Conservation (phyloP, 2,888 invertebrate species). For the Dryomyza anilis region DNA sequence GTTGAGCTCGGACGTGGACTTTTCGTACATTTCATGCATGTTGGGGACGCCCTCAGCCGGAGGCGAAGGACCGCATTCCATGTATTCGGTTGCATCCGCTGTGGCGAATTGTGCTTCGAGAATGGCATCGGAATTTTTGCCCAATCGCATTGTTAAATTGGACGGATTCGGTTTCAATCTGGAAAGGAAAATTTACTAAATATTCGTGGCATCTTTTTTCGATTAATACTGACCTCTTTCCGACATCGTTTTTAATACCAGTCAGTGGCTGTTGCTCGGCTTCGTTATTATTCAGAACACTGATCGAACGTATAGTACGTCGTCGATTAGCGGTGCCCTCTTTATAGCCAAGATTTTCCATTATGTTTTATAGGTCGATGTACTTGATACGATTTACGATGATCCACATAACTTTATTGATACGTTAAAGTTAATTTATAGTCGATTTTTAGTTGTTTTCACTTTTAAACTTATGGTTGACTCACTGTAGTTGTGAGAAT, state of each 20-base stretch:
- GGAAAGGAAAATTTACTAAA: not conserved
- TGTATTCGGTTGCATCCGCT: conserved; percentile 71
- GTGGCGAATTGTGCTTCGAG: conserved; percentile 73
- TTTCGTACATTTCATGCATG: conserved; percentile 81
- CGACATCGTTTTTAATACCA: not conserved
- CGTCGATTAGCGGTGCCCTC: conserved; percentile 62
- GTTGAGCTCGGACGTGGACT: conserved; percentile 71
- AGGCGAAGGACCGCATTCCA: conserved; percentile 80
- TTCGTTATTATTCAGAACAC: conserved; percentile 59
- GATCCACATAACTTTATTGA: no score
- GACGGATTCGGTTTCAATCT: conserved; percentile 63
- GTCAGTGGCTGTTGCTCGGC: conserved; percentile 43
- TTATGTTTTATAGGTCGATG: conserved; percentile 36
- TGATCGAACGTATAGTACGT: conserved; percentile 57
- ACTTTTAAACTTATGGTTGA: no score
- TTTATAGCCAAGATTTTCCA: conserved; percentile 73
- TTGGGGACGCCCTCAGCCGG: conserved; percentile 81
- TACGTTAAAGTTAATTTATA: no score
- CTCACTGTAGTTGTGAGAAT: no score
- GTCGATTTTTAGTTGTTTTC: no score
- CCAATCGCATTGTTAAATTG: conserved; percentile 65
- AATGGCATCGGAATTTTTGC: conserved; percentile 64
- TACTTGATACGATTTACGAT: no score
- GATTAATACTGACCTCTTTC: not conserved
- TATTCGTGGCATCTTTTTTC: not conserved